Conservation (phyloP, 2,888 invertebrate species). For the Chalcis sispes region DNA sequence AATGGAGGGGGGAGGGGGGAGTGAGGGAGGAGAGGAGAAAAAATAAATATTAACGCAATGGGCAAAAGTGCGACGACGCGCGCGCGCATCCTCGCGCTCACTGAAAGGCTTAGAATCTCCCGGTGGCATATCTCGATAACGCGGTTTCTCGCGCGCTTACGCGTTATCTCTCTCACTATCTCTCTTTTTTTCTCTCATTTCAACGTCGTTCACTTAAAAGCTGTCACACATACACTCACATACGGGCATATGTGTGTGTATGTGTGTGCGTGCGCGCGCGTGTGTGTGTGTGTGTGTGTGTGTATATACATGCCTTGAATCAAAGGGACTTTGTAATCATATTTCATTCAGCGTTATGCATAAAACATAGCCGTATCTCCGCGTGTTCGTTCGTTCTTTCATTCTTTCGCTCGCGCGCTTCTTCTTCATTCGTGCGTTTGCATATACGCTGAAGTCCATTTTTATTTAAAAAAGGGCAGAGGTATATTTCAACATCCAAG, state of each 20-base stretch:
- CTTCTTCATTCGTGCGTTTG: neutral
- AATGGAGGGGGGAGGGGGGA: neutral
- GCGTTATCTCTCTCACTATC: constrained; percentile 1
- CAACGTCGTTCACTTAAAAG: constrained; percentile 24
- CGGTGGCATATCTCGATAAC: constrained; percentile 31
- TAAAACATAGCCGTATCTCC: constrained; percentile 65
- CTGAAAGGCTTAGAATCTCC: constrained; percentile 45
- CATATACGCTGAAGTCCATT: constrained; percentile 16
- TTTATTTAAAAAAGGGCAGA: constrained; percentile 44
- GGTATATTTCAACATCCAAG: constrained; percentile 21
- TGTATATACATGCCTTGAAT: constrained; percentile 63
- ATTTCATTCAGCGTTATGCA: constrained; percentile 70
- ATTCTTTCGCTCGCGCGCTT: neutral
- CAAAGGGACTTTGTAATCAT: constrained; percentile 69
- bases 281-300: neutral
- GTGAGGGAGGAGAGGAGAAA: neutral
- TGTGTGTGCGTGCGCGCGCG: constrained; percentile 61
- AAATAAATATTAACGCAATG: constrained; percentile 4
- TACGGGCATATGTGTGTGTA: too few species aligned
- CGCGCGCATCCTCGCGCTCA: constrained; percentile 3
- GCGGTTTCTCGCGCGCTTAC: constrained; percentile 23
- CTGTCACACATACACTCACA: constrained; percentile 11
- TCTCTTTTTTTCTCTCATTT: constrained; percentile 1
- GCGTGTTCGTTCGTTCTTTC: constrained; percentile 58
- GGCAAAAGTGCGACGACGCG: neutral